Percentiles rank a stretch among this genome's conserved stretches.
phyloP scores from a whole-genome alignment of 2,888 invertebrate genomes.

The Ormyrus labotus region DNA sequence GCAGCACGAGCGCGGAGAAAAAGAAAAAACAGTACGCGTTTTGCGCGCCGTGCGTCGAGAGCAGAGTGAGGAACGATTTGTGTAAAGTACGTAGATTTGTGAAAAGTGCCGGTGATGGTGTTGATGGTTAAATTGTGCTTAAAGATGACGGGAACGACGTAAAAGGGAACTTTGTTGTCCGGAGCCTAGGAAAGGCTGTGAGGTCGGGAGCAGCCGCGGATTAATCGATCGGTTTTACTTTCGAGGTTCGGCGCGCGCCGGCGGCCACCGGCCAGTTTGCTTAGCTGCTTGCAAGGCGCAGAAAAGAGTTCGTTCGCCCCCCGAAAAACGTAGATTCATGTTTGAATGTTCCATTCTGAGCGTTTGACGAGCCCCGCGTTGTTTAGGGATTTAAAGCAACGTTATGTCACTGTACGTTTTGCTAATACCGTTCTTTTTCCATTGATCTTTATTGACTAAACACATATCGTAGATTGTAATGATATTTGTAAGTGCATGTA shows the following conservation, averaged over 20 bases:
- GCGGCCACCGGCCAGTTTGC: too few relatives aligned
- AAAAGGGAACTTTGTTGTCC: too few relatives aligned
- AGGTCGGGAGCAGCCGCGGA: background rate
- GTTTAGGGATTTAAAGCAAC: background rate
- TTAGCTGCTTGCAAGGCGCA: too few relatives aligned
- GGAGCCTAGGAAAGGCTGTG: conserved; percentile 23
- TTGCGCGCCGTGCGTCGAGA: background rate
- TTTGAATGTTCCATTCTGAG: too few relatives aligned
- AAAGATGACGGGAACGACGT: too few relatives aligned
- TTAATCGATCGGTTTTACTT: background rate
- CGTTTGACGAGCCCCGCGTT: background rate
- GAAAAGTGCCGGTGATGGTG: background rate
- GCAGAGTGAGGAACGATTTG: conserved; percentile 9
- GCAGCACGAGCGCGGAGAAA: background rate
- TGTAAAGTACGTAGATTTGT: background rate
- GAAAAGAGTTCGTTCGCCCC: conserved; percentile 1
- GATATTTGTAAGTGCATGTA: conserved; percentile 1
- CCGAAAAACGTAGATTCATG: background rate
- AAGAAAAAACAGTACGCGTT: background rate
- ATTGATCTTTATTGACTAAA: background rate
- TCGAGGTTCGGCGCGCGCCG: background rate
- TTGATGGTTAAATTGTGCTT: too few relatives aligned
- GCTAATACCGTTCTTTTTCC: background rate
- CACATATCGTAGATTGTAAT: conserved; percentile 10
- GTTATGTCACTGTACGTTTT: conserved; percentile 7